Percentiles rank a stretch among this genome's conserved stretches.
phyloP scores from a whole-genome alignment of 2,888 invertebrate species.

The Scotopteryx bipunctaria region DNA sequence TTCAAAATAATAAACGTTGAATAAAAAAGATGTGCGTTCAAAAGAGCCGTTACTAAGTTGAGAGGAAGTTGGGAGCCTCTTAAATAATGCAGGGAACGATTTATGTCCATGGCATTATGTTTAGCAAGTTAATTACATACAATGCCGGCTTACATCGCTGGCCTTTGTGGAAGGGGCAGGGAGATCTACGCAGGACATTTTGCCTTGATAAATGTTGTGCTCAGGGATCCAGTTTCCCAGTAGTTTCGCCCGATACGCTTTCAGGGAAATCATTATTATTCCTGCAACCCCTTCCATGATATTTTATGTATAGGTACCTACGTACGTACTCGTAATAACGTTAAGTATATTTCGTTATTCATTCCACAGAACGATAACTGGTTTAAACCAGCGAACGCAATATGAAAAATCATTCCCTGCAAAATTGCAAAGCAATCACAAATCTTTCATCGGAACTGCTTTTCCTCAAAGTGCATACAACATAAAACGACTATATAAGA shows the following conservation, averaged over 20 bases:
- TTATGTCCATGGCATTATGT: conserved; percentile 37
- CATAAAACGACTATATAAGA: too few species aligned
- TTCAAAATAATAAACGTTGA: conserved; percentile 36
- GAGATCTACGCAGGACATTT: conserved; percentile 33
- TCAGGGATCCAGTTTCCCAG: conserved; percentile 4
- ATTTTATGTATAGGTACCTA: neutral
- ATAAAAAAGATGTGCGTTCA: conserved; percentile 36
- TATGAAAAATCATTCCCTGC: too few species aligned
- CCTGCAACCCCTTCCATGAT: neutral
- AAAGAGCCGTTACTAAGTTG: conserved; percentile 34
- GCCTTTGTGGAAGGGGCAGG: conserved; percentile 21
- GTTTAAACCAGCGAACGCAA: too few species aligned
- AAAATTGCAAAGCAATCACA: too few species aligned
- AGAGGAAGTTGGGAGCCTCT: conserved; percentile 32
- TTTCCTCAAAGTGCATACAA: too few species aligned
- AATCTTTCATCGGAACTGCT: too few species aligned
- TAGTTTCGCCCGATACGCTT: conserved; percentile 10
- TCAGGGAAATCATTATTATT: neutral
- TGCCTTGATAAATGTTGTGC: conserved; percentile 24
- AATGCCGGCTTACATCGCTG: conserved; percentile 21
- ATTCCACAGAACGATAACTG: too few species aligned
- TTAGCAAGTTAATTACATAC: conserved; percentile 35
- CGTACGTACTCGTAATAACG: too few species aligned
- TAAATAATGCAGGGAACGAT: conserved; percentile 39
- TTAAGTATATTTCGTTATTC: too few species aligned